Percentiles rank a stretch among this genome's conserved stretches.
These are phyloP conservation scores for Oreocharis arfaki DNA, from an alignment of 2,113 vertebrate species.

Conservation along the genomic window DNA sequence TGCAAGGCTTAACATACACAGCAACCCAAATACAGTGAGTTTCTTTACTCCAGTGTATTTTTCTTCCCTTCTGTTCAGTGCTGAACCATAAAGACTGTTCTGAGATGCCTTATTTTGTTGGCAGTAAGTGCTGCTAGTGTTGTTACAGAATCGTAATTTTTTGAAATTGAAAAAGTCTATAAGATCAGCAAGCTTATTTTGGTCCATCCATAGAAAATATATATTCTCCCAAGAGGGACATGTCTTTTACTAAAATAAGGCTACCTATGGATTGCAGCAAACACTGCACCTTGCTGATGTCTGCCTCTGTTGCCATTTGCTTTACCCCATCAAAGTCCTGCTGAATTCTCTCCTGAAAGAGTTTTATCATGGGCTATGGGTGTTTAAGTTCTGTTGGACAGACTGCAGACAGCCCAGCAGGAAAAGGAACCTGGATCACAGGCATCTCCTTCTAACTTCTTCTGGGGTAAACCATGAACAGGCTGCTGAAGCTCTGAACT, in stretches of 20 bases:
- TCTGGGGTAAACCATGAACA: background rate
- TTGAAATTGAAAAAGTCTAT: background rate
- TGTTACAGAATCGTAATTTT: background rate
- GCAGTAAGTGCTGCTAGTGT: background rate
- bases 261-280: background rate
- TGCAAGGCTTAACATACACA: background rate
- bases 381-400: background rate
- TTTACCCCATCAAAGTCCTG: background rate
- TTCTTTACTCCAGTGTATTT: background rate
- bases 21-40: background rate
- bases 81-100: background rate
- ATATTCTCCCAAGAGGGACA: background rate
- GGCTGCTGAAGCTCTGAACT: background rate
- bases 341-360: background rate
- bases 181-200: background rate
- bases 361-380: accelerated
- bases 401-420: background rate
- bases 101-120: background rate
- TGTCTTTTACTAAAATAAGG: background rate
- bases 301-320: background rate
- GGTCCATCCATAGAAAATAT: background rate
- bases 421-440: background rate
- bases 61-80: background rate
- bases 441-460: background rate
- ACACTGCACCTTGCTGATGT: background rate